These are phyloP conservation scores for Scaeva pyrastri DNA, from an alignment of 2,888 invertebrate genomes.

Conservation along the genomic window DNA sequence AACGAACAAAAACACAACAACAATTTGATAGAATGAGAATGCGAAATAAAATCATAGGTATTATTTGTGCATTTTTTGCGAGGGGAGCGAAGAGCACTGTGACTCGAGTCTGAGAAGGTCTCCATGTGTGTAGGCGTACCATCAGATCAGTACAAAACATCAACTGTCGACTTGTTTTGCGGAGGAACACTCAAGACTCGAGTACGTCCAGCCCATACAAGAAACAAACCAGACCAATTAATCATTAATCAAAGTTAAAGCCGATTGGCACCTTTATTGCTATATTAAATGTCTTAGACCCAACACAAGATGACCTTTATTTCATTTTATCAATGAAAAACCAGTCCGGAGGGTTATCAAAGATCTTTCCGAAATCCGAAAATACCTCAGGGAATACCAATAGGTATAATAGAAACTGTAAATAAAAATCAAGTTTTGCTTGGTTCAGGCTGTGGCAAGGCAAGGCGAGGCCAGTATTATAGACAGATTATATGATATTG, in stretches of 20 bases:
- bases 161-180: conserved; percentile 17
- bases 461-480: not conserved
- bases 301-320: conserved; percentile 12
- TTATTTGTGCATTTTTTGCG: conserved; percentile 11
- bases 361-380: conserved; percentile 33
- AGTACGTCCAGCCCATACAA: conserved; percentile 4
- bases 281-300: too few species aligned
- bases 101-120: conserved; percentile 15
- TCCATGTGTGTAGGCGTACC: conserved; percentile 34
- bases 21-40: conserved; percentile 58
- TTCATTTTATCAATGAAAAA: conserved; percentile 67
- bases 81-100: not conserved
- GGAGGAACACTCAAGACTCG: conserved; percentile 35
- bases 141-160: not conserved
- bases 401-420: conserved; percentile 52
- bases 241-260: conserved; percentile 27
- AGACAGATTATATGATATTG: not conserved
- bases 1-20: conserved; percentile 29
- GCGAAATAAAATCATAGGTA: conserved; percentile 35
- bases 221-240: not conserved
- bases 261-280: not conserved
- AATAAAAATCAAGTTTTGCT: conserved; percentile 47
- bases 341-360: conserved; percentile 56
- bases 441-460: too few species aligned
- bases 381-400: conserved; percentile 54